Base-by-base conservation (phyloP, 2,888 invertebrate species). In the Leistus spinibarbis region DNA sequence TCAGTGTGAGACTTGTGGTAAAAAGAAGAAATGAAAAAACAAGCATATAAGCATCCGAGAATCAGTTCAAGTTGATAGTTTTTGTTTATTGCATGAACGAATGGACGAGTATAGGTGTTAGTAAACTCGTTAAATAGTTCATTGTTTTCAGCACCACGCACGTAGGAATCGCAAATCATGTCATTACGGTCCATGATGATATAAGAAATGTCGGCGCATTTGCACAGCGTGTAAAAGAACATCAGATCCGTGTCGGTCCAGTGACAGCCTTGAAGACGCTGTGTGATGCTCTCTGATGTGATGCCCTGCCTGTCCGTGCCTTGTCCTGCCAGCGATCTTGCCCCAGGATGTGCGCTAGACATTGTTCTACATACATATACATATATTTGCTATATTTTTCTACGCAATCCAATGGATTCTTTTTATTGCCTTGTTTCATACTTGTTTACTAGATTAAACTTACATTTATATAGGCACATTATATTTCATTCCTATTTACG, bases 341-440 rank as follows among this genome's bases (percentile, higher is more conserved):
- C 40, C 40, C 72, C 71, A 72, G 72, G 72, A 72, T 65, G 66
- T 65, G 57, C 57, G 54, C 65, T 72, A 72, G 65, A 72, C 72
- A 63, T 64, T 54, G 40, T 69, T 69, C 60, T 54, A 60, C 60
- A 60, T 22, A 60, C 60, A 60, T 22, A 60, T 17, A 60, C 60
- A 60, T 22, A 60, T 3, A 60, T 3, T 20, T 17, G 5, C 54
- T n/a, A 5, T 60, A 19, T 20, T 20, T 60, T 60, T 60, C 17
- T 60, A 60, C 3, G 19, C 19, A 22, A 22, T 60, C 17, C 13
- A 60, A 3, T 60, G 10, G 3, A 19, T 7, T 2, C 5, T 1
- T 40, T 40, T 40, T 3, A 40, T 10, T 40, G 40, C 40, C 13
- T 40, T 40, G 13, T 13, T 40, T 13, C 40, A 40, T 40, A 40